Percentiles rank a stretch among this genome's conserved stretches.
Evolutionary conservation across 2,113 vertebrate genomes (phyloP).

Genomic region (Anas platyrhynchos): DNA sequence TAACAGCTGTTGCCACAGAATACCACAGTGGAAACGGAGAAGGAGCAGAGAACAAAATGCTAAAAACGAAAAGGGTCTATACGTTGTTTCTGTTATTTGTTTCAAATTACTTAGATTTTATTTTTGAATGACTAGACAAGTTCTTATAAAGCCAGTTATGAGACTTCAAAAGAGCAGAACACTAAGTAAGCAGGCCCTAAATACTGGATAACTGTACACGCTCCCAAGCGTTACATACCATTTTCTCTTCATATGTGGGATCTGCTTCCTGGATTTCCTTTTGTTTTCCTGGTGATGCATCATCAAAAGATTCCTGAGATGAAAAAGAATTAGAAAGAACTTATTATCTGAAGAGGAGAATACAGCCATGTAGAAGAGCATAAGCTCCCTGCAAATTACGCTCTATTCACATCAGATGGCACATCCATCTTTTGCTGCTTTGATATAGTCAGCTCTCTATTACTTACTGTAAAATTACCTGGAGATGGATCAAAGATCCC

Average conservation of each 20-base stretch:
- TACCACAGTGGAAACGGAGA: background rate
- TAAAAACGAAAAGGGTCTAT: background rate
- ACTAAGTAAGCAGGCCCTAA: background rate
- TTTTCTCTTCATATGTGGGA: conserved; percentile 95
- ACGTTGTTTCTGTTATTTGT: background rate
- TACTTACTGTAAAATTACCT: conserved; percentile 6
- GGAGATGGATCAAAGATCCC: conserved; percentile 22
- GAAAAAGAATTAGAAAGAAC: conserved; percentile 44
- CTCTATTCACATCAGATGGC: background rate
- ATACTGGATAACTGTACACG: background rate
- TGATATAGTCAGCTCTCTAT: background rate
- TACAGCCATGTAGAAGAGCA: background rate
- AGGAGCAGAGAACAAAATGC: background rate
- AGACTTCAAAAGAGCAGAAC: background rate
- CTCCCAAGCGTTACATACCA: conserved; percentile 79
- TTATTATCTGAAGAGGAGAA: background rate
- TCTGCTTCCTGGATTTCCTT: conserved; percentile 83
- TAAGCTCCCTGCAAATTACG: background rate
- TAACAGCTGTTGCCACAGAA: background rate
- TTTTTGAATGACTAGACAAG: background rate
- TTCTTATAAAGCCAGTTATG: background rate
- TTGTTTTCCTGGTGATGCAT: conserved; percentile 82
- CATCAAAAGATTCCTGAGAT: conserved; percentile 81
- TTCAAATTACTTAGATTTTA: background rate
- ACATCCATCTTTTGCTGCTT: background rate